A percentile compares a stretch with the other conserved stretches of the same genome.
phyloP scores from a whole-genome alignment of 1,140 invertebrate species.

The Drosophila pandora region DNA sequence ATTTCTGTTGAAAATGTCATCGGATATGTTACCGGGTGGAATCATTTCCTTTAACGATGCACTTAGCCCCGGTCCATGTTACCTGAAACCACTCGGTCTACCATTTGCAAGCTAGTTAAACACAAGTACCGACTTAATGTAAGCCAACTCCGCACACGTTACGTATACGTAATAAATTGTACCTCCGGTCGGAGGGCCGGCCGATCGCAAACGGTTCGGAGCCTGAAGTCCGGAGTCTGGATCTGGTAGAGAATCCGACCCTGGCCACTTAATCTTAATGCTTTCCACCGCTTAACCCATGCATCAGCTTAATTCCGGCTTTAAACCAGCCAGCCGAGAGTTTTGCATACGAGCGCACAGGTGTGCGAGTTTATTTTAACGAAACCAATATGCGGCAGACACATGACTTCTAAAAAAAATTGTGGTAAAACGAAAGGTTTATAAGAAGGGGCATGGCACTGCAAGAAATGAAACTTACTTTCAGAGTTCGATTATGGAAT shows the following conservation, averaged over 20 bases:
- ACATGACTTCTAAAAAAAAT: slow-evolving; percentile 63
- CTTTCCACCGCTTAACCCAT: slow-evolving; percentile 78
- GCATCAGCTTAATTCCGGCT: slow-evolving; percentile 74
- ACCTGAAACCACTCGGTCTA: slow-evolving; percentile 11
- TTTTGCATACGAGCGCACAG: slow-evolving; percentile 50
- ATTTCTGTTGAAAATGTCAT: slow-evolving; percentile 40
- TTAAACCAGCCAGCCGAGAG: slow-evolving; percentile 51
- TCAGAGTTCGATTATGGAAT: not conserved
- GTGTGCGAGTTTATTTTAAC: slow-evolving; percentile 70
- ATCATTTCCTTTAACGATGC: slow-evolving; percentile 20
- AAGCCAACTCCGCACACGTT: slow-evolving; percentile 27
- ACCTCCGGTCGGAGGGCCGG: slow-evolving; percentile 7
- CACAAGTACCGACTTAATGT: slow-evolving; percentile 37
- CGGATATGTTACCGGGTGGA: slow-evolving; percentile 10
- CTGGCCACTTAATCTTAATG: slow-evolving; percentile 77
- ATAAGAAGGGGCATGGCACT: slow-evolving; percentile 7
- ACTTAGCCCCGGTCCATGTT: slow-evolving; percentile 23
- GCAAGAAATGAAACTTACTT: not conserved
- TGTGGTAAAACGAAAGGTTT: slow-evolving; percentile 35
- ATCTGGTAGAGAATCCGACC: slow-evolving; percentile 39
- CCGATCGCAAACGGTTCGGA: slow-evolving; percentile 16
- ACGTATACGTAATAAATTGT: slow-evolving; percentile 56
- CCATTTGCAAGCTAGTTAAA: slow-evolving; percentile 45
- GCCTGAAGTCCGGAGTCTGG: slow-evolving; percentile 13
- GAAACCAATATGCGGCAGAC: slow-evolving; percentile 77